Conservation (phyloP, 1,140 invertebrate genomes). For the Cotesia glomerata region DNA sequence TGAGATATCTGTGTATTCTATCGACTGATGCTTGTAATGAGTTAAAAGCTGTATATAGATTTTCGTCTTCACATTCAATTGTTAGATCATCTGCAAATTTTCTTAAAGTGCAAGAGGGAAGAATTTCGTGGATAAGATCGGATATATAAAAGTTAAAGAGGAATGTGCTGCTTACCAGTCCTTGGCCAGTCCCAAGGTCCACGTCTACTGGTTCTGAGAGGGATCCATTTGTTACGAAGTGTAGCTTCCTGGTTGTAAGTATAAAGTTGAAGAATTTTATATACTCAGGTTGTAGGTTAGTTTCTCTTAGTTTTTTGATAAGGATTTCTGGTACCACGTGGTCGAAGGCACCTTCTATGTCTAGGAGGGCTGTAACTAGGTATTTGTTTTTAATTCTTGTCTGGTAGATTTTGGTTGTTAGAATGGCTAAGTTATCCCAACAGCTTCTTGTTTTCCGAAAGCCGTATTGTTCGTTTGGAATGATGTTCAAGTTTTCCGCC, state of each 20-base stretch:
- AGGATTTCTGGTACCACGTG: slow-evolving; percentile 26
- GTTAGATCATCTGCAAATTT: slow-evolving; percentile 17
- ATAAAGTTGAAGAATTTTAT: not conserved
- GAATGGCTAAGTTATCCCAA: slow-evolving; percentile 20
- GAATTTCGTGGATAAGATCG: not conserved
- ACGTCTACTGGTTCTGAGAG: too few relatives aligned
- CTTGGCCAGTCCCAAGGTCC: not conserved
- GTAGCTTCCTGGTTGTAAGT: not conserved
- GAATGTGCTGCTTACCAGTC: slow-evolving; percentile 21
- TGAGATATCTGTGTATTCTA: not conserved
- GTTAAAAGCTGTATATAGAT: not conserved
- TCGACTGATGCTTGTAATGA: not conserved
- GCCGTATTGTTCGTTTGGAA: slow-evolving; percentile 27
- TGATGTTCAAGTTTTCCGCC: slow-evolving; percentile 10
- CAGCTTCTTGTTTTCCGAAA: slow-evolving; percentile 32
- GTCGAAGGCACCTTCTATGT: slow-evolving; percentile 36
- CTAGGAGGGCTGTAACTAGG: slow-evolving; percentile 23
- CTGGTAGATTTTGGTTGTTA: slow-evolving; percentile 10
- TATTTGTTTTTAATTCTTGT: slow-evolving; percentile 12
- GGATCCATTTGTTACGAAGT: too few relatives aligned
- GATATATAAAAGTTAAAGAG: slow-evolving; percentile 30
- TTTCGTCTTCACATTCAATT: not conserved
- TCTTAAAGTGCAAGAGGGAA: not conserved
- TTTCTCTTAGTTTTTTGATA: slow-evolving; percentile 8
- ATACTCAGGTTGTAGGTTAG: not conserved